Percentiles rank a stretch among this genome's conserved stretches.
Conservation (phyloP, 1,140 invertebrate genomes). For the Goniozus legneri region DNA sequence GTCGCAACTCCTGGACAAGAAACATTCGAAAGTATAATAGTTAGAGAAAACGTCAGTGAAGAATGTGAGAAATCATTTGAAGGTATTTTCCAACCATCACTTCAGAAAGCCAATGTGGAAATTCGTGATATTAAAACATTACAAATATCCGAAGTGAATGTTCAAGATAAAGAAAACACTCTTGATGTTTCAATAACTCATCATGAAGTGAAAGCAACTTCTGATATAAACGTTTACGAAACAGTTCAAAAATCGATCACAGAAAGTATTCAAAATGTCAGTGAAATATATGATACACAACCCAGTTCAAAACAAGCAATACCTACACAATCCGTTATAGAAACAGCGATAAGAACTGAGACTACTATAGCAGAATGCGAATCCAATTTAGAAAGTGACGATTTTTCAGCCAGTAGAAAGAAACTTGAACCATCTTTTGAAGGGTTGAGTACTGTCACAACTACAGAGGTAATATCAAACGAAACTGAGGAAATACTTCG, state of each 20-base stretch:
- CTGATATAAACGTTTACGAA: conserved; percentile 39
- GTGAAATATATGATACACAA: conserved; percentile 31
- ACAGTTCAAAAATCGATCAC: conserved; percentile 39
- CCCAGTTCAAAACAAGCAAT: conserved; percentile 38
- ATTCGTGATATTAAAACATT: conserved; percentile 46
- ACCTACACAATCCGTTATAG: conserved; percentile 43
- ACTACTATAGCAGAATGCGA: conserved; percentile 41
- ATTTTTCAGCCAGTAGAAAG: conserved; percentile 27
- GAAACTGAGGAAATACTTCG: conserved; percentile 36
- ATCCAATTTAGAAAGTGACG: conserved; percentile 19
- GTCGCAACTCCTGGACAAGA: conserved; percentile 36
- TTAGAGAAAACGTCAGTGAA: conserved; percentile 41
- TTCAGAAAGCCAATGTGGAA: conserved; percentile 38
- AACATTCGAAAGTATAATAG: conserved; percentile 43
- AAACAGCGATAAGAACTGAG: conserved; percentile 48
- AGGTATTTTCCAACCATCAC: conserved; percentile 32
- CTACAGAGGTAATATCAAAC: conserved; percentile 35
- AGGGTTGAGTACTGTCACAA: conserved; percentile 33
- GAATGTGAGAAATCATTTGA: conserved; percentile 46
- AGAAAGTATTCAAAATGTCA: conserved; percentile 34
- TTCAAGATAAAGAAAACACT: conserved; percentile 44
- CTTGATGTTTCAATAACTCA: conserved; percentile 21
- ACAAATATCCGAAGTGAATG: conserved; percentile 47
- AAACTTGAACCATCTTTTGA: conserved; percentile 31
- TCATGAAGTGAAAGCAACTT: conserved; percentile 24